phyloP scores from a whole-genome alignment of 2,113 vertebrate genomes.

The Urocitellus parryii region DNA sequence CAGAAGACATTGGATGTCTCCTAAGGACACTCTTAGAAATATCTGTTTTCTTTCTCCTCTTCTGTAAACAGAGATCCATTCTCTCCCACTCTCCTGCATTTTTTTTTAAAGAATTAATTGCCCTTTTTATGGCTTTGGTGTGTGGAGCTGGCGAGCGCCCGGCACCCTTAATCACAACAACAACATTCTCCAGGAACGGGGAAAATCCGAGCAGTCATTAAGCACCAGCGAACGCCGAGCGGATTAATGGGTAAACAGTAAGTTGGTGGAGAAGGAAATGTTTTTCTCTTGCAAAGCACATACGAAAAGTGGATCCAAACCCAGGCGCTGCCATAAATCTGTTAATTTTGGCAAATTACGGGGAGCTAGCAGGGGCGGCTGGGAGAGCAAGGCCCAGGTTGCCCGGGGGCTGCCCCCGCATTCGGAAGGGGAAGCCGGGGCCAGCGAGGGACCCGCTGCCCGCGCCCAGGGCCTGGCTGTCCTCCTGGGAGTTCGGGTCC shows the following conservation, averaged over 20 bases:
- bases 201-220: slow-evolving; percentile 82
- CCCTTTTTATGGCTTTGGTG: slow-evolving; percentile 82
- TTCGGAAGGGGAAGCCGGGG: background rate
- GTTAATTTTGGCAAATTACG: slow-evolving; percentile 85
- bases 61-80: slow-evolving; percentile 15
- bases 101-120: slow-evolving; percentile 81
- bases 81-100: background rate
- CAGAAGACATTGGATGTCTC: rapidly evolving
- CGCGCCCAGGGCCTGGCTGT: rapidly evolving
- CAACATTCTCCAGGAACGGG: slow-evolving; percentile 75
- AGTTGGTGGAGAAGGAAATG: slow-evolving; percentile 77
- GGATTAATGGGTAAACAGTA: slow-evolving; percentile 83
- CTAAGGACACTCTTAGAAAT: background rate
- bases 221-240: slow-evolving; percentile 76
- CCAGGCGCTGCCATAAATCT: slow-evolving; percentile 84
- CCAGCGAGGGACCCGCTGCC: background rate
- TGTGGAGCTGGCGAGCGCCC: slow-evolving; percentile 75
- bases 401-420: slow-evolving; percentile 74
- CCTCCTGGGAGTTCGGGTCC: rapidly evolving
- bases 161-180: slow-evolving; percentile 83
- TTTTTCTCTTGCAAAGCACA: slow-evolving; percentile 82
- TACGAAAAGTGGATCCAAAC: slow-evolving; percentile 82
- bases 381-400: slow-evolving; percentile 65
- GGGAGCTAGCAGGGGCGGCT: slow-evolving; percentile 76
- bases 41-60: background rate